phyloP scores from a whole-genome alignment of 2,797 vertebrate species.

The Chaunax sp. region DNA sequence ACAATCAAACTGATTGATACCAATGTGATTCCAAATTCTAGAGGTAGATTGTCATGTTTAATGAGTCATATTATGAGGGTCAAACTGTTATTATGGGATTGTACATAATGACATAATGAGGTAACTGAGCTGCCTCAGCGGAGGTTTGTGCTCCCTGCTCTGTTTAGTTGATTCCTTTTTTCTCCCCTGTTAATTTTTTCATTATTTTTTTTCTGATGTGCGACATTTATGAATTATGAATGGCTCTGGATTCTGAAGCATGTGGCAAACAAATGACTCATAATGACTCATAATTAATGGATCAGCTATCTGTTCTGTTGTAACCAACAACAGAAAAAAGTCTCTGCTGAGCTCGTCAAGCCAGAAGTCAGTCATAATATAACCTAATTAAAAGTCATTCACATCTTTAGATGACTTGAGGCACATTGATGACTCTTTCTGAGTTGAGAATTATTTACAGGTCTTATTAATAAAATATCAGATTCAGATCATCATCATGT shows the following conservation, averaged over 20 bases:
- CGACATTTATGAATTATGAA: slow-evolving; percentile 59
- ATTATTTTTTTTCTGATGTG: background rate
- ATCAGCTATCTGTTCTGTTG: slow-evolving; percentile 16
- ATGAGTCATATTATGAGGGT: too few species aligned
- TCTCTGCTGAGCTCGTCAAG: background rate
- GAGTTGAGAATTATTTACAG: background rate
- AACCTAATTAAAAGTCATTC: background rate
- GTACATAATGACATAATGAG: too few species aligned
- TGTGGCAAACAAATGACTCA: slow-evolving; percentile 44
- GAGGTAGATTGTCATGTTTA: too few species aligned
- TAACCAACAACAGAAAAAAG: background rate
- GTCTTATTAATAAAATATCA: background rate
- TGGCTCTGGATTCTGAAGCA: slow-evolving; percentile 27
- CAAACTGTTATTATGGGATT: too few species aligned
- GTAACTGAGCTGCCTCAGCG: too few species aligned
- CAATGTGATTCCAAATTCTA: too few species aligned
- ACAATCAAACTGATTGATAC: too few species aligned
- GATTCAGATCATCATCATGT: background rate
- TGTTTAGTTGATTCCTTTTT: background rate
- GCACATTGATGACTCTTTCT: background rate
- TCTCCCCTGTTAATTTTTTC: slow-evolving; percentile 19
- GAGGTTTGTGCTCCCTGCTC: too few species aligned
- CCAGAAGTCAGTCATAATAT: background rate
- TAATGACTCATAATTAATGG: slow-evolving; percentile 60
- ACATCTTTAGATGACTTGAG: slow-evolving; percentile 3